A percentile compares a stretch with the other conserved stretches of the same genome.
Conservation (phyloP, 2,113 vertebrate genomes). For the Neodontobutis hainanensis region DNA sequence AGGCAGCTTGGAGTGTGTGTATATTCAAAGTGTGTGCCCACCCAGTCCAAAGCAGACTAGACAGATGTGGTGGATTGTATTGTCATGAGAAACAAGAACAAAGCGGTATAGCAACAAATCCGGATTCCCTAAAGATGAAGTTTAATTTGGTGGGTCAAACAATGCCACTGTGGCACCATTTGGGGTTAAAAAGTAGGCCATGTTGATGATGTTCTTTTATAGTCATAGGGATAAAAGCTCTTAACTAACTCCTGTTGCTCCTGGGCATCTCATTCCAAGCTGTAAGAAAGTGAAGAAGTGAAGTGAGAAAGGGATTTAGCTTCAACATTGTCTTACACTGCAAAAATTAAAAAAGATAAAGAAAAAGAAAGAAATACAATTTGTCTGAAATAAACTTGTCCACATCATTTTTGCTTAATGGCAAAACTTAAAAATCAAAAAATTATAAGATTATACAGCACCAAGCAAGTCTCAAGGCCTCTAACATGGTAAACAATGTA, state of each 20-base stretch:
- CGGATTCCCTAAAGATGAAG: constrained; percentile 12
- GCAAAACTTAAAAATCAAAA: no score
- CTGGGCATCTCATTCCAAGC: not conserved
- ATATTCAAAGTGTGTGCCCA: constrained; percentile 40
- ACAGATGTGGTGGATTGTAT: constrained; percentile 57
- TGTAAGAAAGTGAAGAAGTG: not conserved
- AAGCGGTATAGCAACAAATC: constrained; percentile 28
- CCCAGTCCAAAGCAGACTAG: constrained; percentile 41
- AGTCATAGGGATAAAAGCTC: constrained; percentile 26
- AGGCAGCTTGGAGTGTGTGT: constrained; percentile 43
- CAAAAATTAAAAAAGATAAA: no score
- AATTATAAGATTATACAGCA: no score
- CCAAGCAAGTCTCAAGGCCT: no score
- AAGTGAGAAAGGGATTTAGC: no score
- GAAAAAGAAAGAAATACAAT: no score
- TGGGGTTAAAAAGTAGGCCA: constrained; percentile 39
- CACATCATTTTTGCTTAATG: no score
- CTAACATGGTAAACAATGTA: not conserved
- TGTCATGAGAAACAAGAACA: constrained; percentile 51
- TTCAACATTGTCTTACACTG: not conserved
- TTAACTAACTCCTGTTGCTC: constrained; percentile 45
- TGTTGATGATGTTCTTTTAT: constrained; percentile 29
- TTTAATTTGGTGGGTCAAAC: constrained; percentile 46
- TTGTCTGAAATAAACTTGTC: no score
- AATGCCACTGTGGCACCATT: constrained; percentile 15